Base-by-base conservation (phyloP, 2,888 invertebrate species). In the Endomychus coccineus region DNA sequence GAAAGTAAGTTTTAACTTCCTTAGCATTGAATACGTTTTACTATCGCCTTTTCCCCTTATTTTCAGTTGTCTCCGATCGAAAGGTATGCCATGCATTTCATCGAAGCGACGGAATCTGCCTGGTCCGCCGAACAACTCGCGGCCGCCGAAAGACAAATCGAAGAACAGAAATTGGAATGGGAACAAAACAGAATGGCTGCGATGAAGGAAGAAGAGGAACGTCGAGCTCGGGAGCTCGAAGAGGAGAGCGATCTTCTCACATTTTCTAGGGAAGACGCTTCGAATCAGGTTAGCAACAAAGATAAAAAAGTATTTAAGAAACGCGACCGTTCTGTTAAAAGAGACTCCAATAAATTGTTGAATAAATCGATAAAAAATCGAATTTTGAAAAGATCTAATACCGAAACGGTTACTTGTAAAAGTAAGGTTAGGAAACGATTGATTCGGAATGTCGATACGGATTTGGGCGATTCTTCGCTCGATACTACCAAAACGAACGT, bases 81-180 rank as follows among this genome's bases (percentile, higher is more conserved):
- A 69, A 78, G 85, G 35, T 97, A 95, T 68, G 97, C 97, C 10
- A 88, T 97, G 78, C 77, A 80, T 13, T 83, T 90, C 58, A 83
- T 96, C 51, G 97, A 97, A 68, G 78, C 81, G 50, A 83, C 88
- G 36, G 83, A 87, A 64, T 71, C 71, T 2, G 77, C 76, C n/a
- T 80, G 79, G 71, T 81, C 83, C 10, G 85, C 86, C 1, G 92
- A 94, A 56, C 90, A 92, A 54, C 61, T 89, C 21, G 82, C 83
- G 9, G 84, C 83, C 23, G 94, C 92, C 10, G 91, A 92, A 64
- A 86, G 84, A 27, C 88, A 88, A 62, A 78, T 90, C 31, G 87
- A 87, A 58, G 76, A 81, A 31, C 82, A 84, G 62, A 88, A 88
- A 64, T 80, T 82, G 46, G 85, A 86, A 59, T 89, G 90, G 90